Evolutionary conservation across 2,113 vertebrate species (phyloP).

Genomic region (Scomber scombrus): DNA sequence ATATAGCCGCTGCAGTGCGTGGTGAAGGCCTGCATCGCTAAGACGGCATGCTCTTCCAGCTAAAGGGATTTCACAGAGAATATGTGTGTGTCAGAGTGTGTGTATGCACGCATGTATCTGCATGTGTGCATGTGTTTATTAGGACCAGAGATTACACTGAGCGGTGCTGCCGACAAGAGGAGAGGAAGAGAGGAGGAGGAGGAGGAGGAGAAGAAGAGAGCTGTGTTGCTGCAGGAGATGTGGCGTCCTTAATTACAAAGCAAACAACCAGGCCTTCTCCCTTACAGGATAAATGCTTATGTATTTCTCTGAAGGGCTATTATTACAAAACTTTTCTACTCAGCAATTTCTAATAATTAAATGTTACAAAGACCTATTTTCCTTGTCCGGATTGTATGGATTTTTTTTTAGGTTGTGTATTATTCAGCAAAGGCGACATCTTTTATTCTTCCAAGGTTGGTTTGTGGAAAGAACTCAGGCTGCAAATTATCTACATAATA

Average conservation of each 20-base stretch:
- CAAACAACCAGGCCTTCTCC: constrained; percentile 78
- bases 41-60: constrained; percentile 77
- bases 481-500: constrained; percentile 37
- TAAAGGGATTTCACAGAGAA: constrained; percentile 82
- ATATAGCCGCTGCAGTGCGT: constrained; percentile 74
- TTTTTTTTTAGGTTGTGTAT: constrained; percentile 44
- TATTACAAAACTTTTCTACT: constrained; percentile 71
- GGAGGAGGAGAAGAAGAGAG: constrained; percentile 62
- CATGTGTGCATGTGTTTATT: constrained; percentile 72
- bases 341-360: constrained; percentile 76
- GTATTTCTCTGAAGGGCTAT: constrained; percentile 72
- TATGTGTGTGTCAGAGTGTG: constrained; percentile 29
- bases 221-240: constrained; percentile 69
- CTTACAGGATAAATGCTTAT: constrained; percentile 71
- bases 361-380: constrained; percentile 64
- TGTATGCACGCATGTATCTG: constrained; percentile 45
- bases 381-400: constrained; percentile 50
- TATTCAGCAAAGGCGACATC: constrained; percentile 41
- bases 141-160: constrained; percentile 74
- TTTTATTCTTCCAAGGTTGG: constrained; percentile 18
- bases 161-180: constrained; percentile 73
- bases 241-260: constrained; percentile 78
- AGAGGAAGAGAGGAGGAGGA: constrained; percentile 60
- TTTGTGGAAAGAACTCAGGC: constrained; percentile 26
- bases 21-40: constrained; percentile 73